These are phyloP conservation scores for Argyra leucocephala DNA, from an alignment of 2,888 invertebrate species.

Conservation along the genomic window DNA sequence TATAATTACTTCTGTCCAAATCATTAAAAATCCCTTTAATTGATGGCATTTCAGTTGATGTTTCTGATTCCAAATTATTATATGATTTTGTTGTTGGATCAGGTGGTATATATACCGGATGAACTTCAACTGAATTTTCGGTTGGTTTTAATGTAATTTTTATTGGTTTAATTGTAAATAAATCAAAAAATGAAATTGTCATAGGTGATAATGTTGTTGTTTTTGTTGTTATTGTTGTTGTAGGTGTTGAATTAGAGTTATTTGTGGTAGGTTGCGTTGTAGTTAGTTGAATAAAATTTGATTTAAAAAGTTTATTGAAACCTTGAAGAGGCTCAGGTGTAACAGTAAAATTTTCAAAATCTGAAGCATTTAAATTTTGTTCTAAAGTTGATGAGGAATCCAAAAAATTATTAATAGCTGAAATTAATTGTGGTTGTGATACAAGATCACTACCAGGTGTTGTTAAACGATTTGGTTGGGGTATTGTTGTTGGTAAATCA, in stretches of 20 bases:
- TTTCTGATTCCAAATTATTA: constrained; percentile 16
- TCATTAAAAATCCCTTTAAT: constrained; percentile 7
- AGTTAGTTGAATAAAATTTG: not conserved
- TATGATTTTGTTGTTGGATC: constrained; percentile 19
- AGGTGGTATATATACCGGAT: constrained; percentile 25
- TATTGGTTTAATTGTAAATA: constrained; percentile 27
- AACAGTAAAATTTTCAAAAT: constrained; percentile 15
- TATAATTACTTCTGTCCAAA: not conserved
- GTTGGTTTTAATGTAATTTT: constrained; percentile 23
- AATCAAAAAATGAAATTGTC: constrained; percentile 26
- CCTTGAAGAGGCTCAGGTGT: constrained; percentile 19
- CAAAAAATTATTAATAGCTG: constrained; percentile 26
- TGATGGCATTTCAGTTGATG: constrained; percentile 18
- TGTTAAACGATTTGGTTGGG: constrained; percentile 24
- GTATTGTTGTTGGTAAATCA: constrained; percentile 26
- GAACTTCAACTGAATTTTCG: constrained; percentile 21
- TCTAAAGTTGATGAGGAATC: constrained; percentile 25
- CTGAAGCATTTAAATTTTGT: constrained; percentile 20
- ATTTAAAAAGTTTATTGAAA: constrained; percentile 16
- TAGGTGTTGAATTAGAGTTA: constrained; percentile 20
- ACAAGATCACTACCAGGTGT: constrained; percentile 28
- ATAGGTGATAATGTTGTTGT: constrained; percentile 23
- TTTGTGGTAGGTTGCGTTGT: constrained; percentile 16
- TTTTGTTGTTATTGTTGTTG: constrained; percentile 22
- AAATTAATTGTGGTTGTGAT: constrained; percentile 26